Evolutionary conservation across 1,140 invertebrate species (phyloP).

Genomic region (Drosophila gunungcola): DNA sequence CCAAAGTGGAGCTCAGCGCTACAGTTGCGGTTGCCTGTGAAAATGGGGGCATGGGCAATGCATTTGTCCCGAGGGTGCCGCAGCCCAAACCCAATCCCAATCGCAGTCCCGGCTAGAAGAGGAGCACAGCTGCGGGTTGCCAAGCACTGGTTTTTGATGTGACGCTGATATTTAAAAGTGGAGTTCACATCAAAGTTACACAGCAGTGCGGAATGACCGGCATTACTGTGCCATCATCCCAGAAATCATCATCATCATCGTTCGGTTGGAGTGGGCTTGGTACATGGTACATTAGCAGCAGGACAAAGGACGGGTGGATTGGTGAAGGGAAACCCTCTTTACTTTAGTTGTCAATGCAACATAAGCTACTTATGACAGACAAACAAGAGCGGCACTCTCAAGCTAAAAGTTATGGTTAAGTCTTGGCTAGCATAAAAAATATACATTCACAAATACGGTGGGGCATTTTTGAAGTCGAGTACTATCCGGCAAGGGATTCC

Average conservation of each 20-base stretch:
- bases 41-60: constrained; percentile 69
- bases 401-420: constrained; percentile 8
- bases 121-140: constrained; percentile 51
- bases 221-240: constrained; percentile 31
- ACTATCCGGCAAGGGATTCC: constrained; percentile 3
- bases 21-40: constrained; percentile 56
- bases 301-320: constrained; percentile 5
- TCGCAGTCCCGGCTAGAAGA: constrained; percentile 17
- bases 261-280: constrained; percentile 6
- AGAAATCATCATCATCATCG: constrained; percentile 11
- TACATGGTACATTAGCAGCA: constrained; percentile 18
- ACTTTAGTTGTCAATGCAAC: constrained; percentile 32
- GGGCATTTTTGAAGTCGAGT: constrained; percentile 48
- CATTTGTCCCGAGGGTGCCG: constrained; percentile 66
- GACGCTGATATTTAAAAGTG: constrained; percentile 79
- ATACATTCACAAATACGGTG: neutral
- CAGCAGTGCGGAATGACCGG: constrained; percentile 30
- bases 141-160: constrained; percentile 73
- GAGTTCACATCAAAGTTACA: constrained; percentile 67
- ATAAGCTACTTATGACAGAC: constrained; percentile 31
- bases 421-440: neutral
- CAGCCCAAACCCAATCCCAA: constrained; percentile 32
- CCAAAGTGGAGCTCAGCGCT: constrained; percentile 17
- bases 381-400: neutral
- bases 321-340: neutral